These are phyloP conservation scores for Limnephilus rhombicus DNA, from an alignment of 2,888 invertebrate species.

Conservation along the genomic window DNA sequence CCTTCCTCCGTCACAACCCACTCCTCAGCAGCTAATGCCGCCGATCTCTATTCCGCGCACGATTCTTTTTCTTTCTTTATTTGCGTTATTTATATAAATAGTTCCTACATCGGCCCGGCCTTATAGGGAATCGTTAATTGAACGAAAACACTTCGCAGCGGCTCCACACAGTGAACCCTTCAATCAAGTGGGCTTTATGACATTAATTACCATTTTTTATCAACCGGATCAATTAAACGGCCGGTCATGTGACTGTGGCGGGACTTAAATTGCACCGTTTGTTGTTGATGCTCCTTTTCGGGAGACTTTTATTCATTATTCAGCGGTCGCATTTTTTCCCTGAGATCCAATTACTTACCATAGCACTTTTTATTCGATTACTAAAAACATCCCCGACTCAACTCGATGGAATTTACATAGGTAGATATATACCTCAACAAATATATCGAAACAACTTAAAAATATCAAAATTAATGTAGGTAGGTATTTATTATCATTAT, in stretches of 20 bases:
- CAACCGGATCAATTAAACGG: not conserved
- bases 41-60: not conserved
- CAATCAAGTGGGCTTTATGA: not conserved
- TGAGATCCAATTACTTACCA: too few species aligned
- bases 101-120: not conserved
- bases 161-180: not conserved
- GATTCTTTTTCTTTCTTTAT: not conserved
- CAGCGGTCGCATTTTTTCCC: too few species aligned
- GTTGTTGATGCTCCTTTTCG: too few species aligned
- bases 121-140: conserved; percentile 14
- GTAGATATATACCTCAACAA: too few species aligned
- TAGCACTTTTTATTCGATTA: too few species aligned
- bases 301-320: too few species aligned
- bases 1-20: not conserved
- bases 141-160: conserved; percentile 10
- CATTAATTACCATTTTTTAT: not conserved
- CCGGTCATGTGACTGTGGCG: not conserved
- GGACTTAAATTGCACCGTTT: too few species aligned
- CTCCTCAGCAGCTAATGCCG: not conserved
- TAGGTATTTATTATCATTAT: too few species aligned
- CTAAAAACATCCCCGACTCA: too few species aligned
- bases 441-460: too few species aligned
- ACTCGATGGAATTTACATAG: too few species aligned
- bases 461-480: too few species aligned
- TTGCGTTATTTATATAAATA: conserved; percentile 5